Percentiles rank a stretch among this genome's conserved stretches.
phyloP scores from a whole-genome alignment of 2,797 vertebrate genomes.

The Limosa lapponica region DNA sequence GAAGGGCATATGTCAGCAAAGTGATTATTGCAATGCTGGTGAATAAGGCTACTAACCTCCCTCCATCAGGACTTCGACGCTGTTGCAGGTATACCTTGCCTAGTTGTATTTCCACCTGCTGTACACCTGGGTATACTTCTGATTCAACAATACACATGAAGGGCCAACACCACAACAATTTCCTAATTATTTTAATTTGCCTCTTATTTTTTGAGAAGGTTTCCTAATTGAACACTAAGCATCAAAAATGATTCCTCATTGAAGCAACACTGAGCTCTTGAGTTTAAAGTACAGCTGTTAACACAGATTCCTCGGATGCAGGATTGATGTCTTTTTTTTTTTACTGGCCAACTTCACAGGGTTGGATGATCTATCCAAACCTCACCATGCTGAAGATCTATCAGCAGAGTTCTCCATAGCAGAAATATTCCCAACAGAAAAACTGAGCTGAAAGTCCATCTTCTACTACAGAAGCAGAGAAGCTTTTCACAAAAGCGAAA shows the following conservation, averaged over 20 bases:
- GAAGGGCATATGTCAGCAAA: not conserved
- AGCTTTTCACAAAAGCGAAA: not conserved
- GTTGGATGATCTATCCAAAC: not conserved
- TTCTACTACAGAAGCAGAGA: not conserved
- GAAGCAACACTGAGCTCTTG: not conserved
- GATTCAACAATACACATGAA: not conserved
- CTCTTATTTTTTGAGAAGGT: not conserved
- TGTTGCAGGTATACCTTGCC: not conserved
- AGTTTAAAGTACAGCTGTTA: conserved; percentile 14
- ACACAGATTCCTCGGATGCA: not conserved
- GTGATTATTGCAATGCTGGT: not conserved
- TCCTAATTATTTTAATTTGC: conserved; percentile 35
- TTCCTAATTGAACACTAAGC: conserved; percentile 28
- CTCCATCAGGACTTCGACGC: not conserved
- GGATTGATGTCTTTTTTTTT: not conserved
- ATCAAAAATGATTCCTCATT: not conserved
- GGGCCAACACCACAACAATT: not conserved
- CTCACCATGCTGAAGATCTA: not conserved
- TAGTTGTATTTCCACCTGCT: not conserved
- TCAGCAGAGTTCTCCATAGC: not conserved
- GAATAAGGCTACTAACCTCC: not conserved
- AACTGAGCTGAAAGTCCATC: not conserved
- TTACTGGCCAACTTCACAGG: not conserved
- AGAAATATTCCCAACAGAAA: not conserved
- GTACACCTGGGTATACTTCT: not conserved